These are phyloP conservation scores for Athrips mouffetella DNA, from an alignment of 2,888 invertebrate genomes.

Conservation along the genomic window DNA sequence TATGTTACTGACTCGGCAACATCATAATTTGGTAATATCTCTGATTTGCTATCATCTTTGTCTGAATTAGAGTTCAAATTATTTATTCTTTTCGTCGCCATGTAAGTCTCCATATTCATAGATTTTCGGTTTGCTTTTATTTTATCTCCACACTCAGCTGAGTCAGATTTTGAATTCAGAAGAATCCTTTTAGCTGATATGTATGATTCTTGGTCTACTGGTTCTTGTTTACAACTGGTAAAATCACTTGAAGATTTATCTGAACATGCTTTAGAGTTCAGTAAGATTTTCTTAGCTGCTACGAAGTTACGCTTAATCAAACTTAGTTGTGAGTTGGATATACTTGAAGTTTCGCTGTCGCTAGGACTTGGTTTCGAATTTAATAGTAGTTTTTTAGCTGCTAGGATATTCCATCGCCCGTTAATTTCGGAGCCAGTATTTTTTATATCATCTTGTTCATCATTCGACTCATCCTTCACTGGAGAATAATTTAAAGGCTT, in stretches of 20 bases:
- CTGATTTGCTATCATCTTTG: too few species aligned
- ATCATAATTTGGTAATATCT: neutral
- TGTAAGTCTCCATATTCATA: neutral
- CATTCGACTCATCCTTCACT: neutral
- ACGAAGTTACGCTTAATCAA: neutral
- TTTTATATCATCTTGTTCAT: neutral
- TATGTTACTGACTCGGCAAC: neutral
- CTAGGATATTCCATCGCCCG: neutral
- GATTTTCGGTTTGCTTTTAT: neutral
- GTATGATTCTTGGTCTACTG: neutral
- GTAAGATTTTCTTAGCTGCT: neutral
- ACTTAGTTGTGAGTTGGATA: neutral
- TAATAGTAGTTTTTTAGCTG: slow-evolving; percentile 7
- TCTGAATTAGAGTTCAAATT: too few species aligned
- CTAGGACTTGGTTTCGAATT: neutral
- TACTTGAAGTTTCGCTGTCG: neutral
- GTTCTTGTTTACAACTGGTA: neutral
- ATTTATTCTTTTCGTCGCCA: neutral
- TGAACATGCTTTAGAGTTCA: neutral
- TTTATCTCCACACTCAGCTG: neutral
- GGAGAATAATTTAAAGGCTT: slow-evolving; percentile 22
- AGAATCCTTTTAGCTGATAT: neutral
- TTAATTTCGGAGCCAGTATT: neutral
- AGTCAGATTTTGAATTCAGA: neutral
- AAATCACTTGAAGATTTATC: neutral